phyloP scores from a whole-genome alignment of 2,797 vertebrate genomes.

The Tinamus major region DNA sequence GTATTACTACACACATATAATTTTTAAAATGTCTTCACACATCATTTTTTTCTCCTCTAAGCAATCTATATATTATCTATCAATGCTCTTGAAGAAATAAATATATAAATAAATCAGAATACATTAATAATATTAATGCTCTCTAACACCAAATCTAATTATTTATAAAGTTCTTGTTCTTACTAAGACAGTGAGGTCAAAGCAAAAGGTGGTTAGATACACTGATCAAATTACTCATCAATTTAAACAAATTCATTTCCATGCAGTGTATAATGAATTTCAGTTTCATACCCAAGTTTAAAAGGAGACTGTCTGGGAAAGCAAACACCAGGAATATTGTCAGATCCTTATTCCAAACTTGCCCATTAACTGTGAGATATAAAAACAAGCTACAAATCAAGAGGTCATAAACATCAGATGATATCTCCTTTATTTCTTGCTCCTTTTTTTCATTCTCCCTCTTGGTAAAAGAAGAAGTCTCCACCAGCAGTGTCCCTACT shows the following conservation, averaged over 20 bases:
- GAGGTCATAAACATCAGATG: neutral
- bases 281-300: neutral
- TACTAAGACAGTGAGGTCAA: neutral
- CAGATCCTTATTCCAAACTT: neutral
- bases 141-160: neutral
- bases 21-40: neutral
- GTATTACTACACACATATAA: neutral
- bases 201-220: neutral
- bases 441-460: neutral
- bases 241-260: constrained; percentile 12
- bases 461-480: neutral
- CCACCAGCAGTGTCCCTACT: neutral
- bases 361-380: neutral
- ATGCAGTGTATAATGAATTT: neutral
- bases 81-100: neutral
- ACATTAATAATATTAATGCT: neutral
- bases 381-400: neutral
- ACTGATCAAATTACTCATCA: neutral
- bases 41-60: neutral
- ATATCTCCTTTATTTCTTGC: neutral
- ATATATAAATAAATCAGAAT: constrained; percentile 14
- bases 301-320: neutral
- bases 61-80: neutral
- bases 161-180: constrained; percentile 20
- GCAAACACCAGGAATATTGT: neutral